Conservation (phyloP, 1,140 invertebrate species). For the Eumeta japonica region DNA sequence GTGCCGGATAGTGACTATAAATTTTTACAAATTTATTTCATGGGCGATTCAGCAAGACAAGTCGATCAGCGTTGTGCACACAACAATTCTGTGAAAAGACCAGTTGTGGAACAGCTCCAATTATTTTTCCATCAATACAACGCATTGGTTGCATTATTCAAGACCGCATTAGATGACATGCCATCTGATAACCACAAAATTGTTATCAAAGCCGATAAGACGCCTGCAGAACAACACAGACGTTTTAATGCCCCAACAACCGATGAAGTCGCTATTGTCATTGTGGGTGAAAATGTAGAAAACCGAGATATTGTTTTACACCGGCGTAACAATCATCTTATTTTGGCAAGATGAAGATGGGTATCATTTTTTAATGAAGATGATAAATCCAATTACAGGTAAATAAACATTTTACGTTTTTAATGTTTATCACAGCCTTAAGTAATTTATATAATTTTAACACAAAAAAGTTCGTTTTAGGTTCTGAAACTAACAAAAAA, state of each 20-base stretch:
- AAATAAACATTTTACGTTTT: conserved; percentile 20
- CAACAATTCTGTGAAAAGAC: conserved; percentile 27
- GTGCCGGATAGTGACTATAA: conserved; percentile 23
- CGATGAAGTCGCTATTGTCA: conserved; percentile 47
- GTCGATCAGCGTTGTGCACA: conserved; percentile 20
- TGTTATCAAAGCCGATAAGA: too few species aligned
- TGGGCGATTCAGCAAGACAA: conserved; percentile 26
- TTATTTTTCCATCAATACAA: conserved; percentile 36
- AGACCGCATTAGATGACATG: conserved; percentile 25
- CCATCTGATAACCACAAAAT: too few species aligned
- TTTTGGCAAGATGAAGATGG: too few species aligned
- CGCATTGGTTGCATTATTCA: conserved; percentile 28
- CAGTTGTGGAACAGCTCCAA: conserved; percentile 26
- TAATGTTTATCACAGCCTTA: too few species aligned
- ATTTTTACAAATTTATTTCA: conserved; percentile 44
- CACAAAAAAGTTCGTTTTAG: too few species aligned
- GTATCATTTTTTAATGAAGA: conserved; percentile 37
- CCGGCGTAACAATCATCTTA: conserved; percentile 31
- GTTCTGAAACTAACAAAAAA: conserved; percentile 15
- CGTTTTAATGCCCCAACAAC: conserved; percentile 46
- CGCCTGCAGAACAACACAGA: conserved; percentile 31
- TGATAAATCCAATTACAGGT: too few species aligned
- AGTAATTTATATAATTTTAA: too few species aligned
- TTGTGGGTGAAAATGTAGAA: conserved; percentile 38
- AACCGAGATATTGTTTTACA: conserved; percentile 45